Evolutionary conservation across 2,888 invertebrate genomes (phyloP), one percentile per base, ranked within the genome.

Genomic region (Empis stercorea): DNA sequence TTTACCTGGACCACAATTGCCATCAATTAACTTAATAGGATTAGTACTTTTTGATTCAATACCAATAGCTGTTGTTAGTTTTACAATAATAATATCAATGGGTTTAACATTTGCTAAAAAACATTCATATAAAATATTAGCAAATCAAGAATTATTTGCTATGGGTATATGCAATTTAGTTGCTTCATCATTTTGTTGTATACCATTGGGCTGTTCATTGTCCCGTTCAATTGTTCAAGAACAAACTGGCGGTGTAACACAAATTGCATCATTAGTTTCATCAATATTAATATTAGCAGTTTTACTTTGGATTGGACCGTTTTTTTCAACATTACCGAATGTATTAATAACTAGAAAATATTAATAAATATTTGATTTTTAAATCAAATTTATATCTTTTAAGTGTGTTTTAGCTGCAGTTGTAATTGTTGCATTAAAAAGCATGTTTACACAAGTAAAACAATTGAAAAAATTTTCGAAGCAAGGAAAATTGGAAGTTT

Each of bases 201-300:
- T 80, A 68, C 80, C 81, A 42, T 70, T 76, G 56, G 76, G 76
- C 14, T 85, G 78, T 30, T 82, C 79, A 4, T 67, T 79, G 55
- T 86, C 78, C 27, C 76, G 78, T 54, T 79, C 80, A 20, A 61
- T 79, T 2, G 79, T 92, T 44, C 87, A 87, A 61, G 81, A 84
- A 58, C 75, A 80, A 45, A 82, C 79, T 2, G 91, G 91, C 3
- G 88, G 88, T 27, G 80, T 76, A 57, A 85, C 88, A 1, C 89
- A 91, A 70, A 61, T 85, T 47, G 82, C 87, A 13, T 84, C 85
- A 2, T 59, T 88, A 23, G 75, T 91, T 32, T 87, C 89, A 1
- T 83, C 84, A 54, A 53, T 65, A 2, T 67, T 91, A 45, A 70
- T 93, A 15, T 67, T 89, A 4, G 65, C 81, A 15, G 82, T 89